Evolutionary conservation across 2,888 invertebrate genomes (phyloP).

Genomic region (Morpho helenor): DNA sequence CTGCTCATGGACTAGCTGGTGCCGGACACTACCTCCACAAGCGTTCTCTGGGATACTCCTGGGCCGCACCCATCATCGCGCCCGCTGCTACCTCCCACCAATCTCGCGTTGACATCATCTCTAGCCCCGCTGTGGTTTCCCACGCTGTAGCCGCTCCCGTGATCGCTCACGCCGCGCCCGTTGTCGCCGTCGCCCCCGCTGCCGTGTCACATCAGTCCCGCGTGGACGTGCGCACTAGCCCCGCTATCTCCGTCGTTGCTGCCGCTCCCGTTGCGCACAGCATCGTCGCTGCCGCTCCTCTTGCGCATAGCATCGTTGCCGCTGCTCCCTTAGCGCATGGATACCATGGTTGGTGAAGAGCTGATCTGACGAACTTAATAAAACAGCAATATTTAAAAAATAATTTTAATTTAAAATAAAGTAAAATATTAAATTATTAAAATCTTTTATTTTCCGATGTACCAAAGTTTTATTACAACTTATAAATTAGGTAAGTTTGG

Average conservation of each 20-base stretch:
- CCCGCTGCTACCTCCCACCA: conserved; percentile 54
- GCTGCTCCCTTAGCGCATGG: conserved; percentile 43
- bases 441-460: neutral
- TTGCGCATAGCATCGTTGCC: conserved; percentile 35
- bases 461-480: too few relatives aligned
- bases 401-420: conserved; percentile 22
- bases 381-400: conserved; percentile 26
- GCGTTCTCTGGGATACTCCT: conserved; percentile 35
- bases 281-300: conserved; percentile 40
- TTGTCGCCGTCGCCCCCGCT: conserved; percentile 36
- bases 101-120: conserved; percentile 50
- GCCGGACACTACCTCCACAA: conserved; percentile 36
- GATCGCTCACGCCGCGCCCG: conserved; percentile 32
- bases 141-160: conserved; percentile 28
- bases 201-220: conserved; percentile 62
- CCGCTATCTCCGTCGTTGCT: conserved; percentile 38
- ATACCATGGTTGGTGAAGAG: conserved; percentile 60
- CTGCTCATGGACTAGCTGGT: conserved; percentile 23
- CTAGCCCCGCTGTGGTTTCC: conserved; percentile 30
- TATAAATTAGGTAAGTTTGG: too few relatives aligned
- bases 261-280: conserved; percentile 38
- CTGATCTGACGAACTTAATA: conserved; percentile 56
- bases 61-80: conserved; percentile 48
- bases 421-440: conserved; percentile 12
- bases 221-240: conserved; percentile 47